Percentiles rank a stretch among this genome's conserved stretches.
Conservation (phyloP, 2,113 vertebrate species). For the Origma solitaria region DNA sequence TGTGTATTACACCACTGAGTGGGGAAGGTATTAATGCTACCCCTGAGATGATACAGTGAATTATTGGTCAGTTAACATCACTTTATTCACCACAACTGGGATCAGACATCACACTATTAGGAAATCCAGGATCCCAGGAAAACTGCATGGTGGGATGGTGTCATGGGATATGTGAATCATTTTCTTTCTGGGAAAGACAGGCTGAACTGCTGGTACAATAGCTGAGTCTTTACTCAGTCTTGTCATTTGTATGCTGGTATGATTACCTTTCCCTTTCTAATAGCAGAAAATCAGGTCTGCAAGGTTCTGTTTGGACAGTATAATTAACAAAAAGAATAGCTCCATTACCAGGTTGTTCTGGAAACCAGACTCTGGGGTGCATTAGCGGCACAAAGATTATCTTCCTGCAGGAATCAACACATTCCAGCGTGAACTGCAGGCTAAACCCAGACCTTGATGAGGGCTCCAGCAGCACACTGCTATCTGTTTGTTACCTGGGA, state of each 20-base stretch:
- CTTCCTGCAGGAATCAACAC: neutral
- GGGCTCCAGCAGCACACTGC: neutral
- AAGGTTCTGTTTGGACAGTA: neutral
- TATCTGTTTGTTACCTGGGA: neutral
- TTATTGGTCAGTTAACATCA: neutral
- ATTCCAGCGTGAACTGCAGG: accelerated
- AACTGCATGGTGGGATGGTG: neutral
- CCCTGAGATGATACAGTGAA: neutral
- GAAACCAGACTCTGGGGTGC: neutral
- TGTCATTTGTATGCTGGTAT: neutral
- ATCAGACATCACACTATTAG: neutral
- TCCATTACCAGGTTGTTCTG: neutral
- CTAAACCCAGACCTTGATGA: neutral
- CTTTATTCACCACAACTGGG: neutral
- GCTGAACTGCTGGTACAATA: neutral
- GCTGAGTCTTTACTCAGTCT: neutral
- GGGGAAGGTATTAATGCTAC: neutral
- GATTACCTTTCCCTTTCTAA: neutral
- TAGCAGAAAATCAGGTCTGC: neutral
- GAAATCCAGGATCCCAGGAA: neutral
- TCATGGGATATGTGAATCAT: neutral
- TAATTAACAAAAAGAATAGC: neutral
- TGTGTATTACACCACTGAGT: neutral
- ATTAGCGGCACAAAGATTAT: neutral
- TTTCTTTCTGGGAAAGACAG: neutral